These are phyloP conservation scores for Limenitis camilla DNA, from an alignment of 2,888 invertebrate species.

Conservation along the genomic window DNA sequence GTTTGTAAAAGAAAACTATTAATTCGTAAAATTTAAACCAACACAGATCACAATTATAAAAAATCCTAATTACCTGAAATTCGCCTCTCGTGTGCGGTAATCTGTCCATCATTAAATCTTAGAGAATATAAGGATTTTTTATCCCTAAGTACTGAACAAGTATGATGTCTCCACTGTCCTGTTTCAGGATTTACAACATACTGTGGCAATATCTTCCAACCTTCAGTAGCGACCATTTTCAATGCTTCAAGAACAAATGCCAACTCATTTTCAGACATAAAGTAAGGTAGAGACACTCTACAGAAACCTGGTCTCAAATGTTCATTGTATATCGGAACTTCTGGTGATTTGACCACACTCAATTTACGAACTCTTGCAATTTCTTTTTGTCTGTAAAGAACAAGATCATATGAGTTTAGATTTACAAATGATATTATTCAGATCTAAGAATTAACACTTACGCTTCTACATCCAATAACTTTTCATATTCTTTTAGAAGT, in stretches of 20 bases:
- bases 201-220: conserved; percentile 91
- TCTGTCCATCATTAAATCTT: conserved; percentile 82
- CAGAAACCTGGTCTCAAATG: conserved; percentile 90
- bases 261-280: conserved; percentile 85
- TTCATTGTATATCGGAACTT: conserved; percentile 73
- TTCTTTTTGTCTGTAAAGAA: conserved; percentile 61
- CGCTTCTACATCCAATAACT: conserved; percentile 66
- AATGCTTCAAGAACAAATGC: conserved; percentile 89
- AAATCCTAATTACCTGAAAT: conserved; percentile 69
- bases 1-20: background rate
- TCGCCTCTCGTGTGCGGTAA: conserved; percentile 81
- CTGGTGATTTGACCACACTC: conserved; percentile 58
- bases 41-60: background rate
- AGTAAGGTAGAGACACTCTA: conserved; percentile 88
- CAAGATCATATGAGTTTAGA: background rate
- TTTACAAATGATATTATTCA: background rate
- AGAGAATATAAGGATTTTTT: conserved; percentile 88
- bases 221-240: conserved; percentile 90
- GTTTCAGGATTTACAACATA: conserved; percentile 91
- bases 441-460: conserved; percentile 35
- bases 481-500: conserved; percentile 84
- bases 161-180: conserved; percentile 91
- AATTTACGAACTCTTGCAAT: conserved; percentile 57
- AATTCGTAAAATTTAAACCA: background rate
- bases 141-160: conserved; percentile 85